Conservation (phyloP, 2,888 invertebrate genomes). For the Drosophila nigritarsus region DNA sequence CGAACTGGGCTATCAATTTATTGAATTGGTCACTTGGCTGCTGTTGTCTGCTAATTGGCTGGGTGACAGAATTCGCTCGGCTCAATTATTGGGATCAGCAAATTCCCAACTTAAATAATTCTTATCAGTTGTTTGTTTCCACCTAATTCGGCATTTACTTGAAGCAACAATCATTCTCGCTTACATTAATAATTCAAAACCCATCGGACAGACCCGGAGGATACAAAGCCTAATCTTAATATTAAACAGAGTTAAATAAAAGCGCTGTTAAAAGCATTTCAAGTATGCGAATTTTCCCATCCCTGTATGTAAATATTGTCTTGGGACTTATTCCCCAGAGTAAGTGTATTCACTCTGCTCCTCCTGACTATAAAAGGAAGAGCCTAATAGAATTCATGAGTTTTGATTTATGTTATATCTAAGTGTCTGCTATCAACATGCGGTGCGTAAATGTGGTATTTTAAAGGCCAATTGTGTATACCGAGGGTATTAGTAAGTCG, state of each 20-base stretch:
- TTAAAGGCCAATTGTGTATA: constrained; percentile 17
- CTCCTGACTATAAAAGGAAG: neutral
- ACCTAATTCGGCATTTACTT: constrained; percentile 2
- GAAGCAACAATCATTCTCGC: neutral
- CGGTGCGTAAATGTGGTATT: constrained; percentile 41
- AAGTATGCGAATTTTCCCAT: constrained; percentile 30
- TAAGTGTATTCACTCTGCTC: neutral
- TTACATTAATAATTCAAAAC: constrained; percentile 29
- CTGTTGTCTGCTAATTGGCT: constrained; percentile 37
- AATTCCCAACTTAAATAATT: constrained; percentile 2
- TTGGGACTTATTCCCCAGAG: constrained; percentile 18
- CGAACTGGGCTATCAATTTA: constrained; percentile 21
- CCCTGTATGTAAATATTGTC: constrained; percentile 4
- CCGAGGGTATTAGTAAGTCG: neutral
- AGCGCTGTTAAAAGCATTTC: constrained; percentile 43
- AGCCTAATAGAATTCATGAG: constrained; percentile 54
- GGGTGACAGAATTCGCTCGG: constrained; percentile 12
- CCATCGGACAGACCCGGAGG: neutral
- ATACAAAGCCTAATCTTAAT: constrained; percentile 37
- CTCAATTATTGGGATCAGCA: neutral
- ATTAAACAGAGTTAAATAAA: constrained; percentile 54
- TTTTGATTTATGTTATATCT: constrained; percentile 47
- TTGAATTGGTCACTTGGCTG: constrained; percentile 34
- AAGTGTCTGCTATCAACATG: constrained; percentile 28
- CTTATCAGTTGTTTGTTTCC: constrained; percentile 6